Conservation (phyloP, 2,797 vertebrate genomes). For the Pipistrellus pipistrellus region DNA sequence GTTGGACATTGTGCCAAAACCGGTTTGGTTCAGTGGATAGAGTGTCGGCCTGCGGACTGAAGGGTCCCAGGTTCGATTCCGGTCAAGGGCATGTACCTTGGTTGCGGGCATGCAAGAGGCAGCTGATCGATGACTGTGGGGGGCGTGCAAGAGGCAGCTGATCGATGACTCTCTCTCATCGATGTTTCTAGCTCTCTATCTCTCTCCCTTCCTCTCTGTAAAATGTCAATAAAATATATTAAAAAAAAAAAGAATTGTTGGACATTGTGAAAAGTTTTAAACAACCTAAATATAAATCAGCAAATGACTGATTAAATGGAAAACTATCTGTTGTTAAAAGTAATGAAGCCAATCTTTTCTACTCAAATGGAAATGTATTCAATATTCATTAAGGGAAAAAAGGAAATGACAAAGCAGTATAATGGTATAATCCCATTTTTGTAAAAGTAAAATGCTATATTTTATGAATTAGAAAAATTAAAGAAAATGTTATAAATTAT, state of each 20-base stretch:
- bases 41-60: no score
- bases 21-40: no score
- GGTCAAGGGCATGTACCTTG: no score
- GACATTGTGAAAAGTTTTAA: background rate
- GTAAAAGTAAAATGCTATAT: background rate
- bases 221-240: no score
- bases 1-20: background rate
- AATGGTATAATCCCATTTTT: background rate
- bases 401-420: background rate
- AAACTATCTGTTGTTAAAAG: background rate
- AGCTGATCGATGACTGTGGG: no score
- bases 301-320: background rate
- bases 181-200: no score
- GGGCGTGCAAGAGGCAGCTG: no score
- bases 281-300: background rate
- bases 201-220: no score
- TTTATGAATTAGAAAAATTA: background rate
- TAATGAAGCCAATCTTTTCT: background rate
- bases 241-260: no score
- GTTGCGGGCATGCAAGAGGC: no score
- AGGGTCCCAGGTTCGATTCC: no score
- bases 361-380: constrained; percentile 3
- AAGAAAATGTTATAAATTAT: constrained; percentile 18
- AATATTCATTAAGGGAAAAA: background rate
- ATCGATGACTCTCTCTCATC: no score